Conservation (phyloP, 2,888 invertebrate species). For the Conops quadrifasciatus region DNA sequence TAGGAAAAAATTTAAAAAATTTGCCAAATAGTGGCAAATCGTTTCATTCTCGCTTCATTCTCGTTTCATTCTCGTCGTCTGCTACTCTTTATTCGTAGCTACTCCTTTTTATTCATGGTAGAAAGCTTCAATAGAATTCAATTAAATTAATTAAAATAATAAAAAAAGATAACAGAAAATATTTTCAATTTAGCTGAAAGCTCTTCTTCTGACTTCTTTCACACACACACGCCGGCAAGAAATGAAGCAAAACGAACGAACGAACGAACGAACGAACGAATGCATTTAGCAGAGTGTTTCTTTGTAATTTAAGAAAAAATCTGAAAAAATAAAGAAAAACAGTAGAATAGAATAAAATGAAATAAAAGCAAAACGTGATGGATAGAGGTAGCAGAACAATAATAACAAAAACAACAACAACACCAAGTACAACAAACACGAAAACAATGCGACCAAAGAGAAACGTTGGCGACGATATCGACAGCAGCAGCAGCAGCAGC, state of each 20-base stretch:
- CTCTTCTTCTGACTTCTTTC: background rate
- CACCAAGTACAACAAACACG: background rate
- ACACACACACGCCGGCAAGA: background rate
- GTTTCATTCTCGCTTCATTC: background rate
- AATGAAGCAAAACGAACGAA: background rate
- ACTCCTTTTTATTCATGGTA: no score
- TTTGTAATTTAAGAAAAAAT: background rate
- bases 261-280: background rate
- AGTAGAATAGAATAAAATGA: background rate
- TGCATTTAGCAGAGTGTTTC: background rate
- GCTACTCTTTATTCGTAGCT: no score
- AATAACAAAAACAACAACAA: background rate
- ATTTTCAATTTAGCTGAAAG: conserved; percentile 2
- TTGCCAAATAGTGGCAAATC: no score
- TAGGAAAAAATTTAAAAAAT: no score
- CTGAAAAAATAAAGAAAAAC: background rate
- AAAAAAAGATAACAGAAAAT: background rate
- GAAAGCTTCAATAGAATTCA: no score
- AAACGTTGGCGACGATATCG: background rate
- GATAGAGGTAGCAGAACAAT: background rate
- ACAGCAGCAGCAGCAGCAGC: background rate
- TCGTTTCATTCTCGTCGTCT: background rate
- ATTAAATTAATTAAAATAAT: background rate
- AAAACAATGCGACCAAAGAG: background rate
- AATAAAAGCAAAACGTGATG: background rate